A percentile compares a stretch with the other conserved stretches of the same genome.
phyloP scores from a whole-genome alignment of 2,113 vertebrate species.

The Morone saxatilis region DNA sequence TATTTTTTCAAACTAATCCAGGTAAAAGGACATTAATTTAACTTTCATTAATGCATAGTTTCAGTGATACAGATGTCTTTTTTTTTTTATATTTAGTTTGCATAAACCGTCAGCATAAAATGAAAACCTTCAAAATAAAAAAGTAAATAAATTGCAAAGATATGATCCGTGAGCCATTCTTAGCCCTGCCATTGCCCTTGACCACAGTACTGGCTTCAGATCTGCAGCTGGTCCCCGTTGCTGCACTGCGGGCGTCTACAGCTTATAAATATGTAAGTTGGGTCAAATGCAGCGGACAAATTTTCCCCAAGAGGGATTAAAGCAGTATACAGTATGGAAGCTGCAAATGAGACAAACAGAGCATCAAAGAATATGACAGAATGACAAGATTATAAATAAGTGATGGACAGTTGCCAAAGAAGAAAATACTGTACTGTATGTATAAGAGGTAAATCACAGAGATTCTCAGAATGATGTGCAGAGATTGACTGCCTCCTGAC shows the following conservation, averaged over 20 bases:
- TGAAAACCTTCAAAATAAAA: slow-evolving; percentile 9
- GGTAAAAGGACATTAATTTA: slow-evolving; percentile 33
- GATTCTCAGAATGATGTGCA: slow-evolving; percentile 17
- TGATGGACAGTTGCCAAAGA: slow-evolving; percentile 11
- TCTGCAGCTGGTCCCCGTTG: slow-evolving; percentile 30
- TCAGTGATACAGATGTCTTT: not conserved
- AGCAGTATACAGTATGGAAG: slow-evolving; percentile 8
- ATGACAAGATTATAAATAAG: slow-evolving; percentile 25
- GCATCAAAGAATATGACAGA: slow-evolving; percentile 15
- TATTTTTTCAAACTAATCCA: slow-evolving; percentile 59
- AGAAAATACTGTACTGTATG: slow-evolving; percentile 2
- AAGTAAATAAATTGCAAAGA: not conserved
- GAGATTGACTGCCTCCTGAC: slow-evolving; percentile 53
- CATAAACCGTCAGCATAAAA: slow-evolving; percentile 10
- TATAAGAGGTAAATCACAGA: slow-evolving; percentile 45
- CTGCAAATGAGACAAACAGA: slow-evolving; percentile 25
- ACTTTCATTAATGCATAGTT: slow-evolving; percentile 23
- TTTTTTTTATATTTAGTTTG: slow-evolving; percentile 20
- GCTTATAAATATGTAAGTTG: slow-evolving; percentile 65
- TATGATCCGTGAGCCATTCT: slow-evolving; percentile 5
- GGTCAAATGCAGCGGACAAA: slow-evolving; percentile 47
- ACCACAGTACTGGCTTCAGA: slow-evolving; percentile 28
- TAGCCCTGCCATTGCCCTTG: slow-evolving; percentile 24
- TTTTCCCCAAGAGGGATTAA: slow-evolving; percentile 41
- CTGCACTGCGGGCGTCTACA: slow-evolving; percentile 58